Evolutionary conservation across 2,113 vertebrate species (phyloP).

Genomic region (Choloepus hoffmanni): DNA sequence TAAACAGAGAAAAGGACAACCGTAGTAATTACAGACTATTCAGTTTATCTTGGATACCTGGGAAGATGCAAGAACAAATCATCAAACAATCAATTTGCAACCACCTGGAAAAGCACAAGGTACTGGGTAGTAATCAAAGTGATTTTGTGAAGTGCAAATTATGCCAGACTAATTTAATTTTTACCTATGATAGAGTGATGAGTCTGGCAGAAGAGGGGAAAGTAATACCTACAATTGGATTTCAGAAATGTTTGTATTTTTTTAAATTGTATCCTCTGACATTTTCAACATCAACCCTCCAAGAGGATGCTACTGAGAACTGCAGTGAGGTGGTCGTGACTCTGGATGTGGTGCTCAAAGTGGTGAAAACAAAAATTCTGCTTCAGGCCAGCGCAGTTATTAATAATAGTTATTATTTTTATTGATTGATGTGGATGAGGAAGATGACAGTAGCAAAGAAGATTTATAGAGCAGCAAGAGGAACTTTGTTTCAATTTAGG

Average conservation of each 20-base stretch:
- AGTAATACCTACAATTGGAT: slow-evolving; percentile 54
- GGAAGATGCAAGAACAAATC: slow-evolving; percentile 70
- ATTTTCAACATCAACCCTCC: slow-evolving; percentile 9
- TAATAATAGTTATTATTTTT: slow-evolving; percentile 26
- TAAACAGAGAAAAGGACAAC: slow-evolving; percentile 53
- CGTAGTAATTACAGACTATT: slow-evolving; percentile 72
- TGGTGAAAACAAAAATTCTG: neutral
- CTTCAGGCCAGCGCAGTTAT: neutral
- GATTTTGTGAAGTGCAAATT: slow-evolving; percentile 72
- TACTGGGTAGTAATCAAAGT: slow-evolving; percentile 64
- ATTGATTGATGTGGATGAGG: neutral
- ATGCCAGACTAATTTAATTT: slow-evolving; percentile 74
- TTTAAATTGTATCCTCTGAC: neutral
- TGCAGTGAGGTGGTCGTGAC: neutral
- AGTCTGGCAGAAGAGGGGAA: slow-evolving; percentile 55
- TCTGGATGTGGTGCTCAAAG: neutral
- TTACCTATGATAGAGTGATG: slow-evolving; percentile 64
- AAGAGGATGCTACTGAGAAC: neutral
- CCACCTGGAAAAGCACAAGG: slow-evolving; percentile 59
- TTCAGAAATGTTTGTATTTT: slow-evolving; percentile 1
- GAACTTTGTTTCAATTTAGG: neutral
- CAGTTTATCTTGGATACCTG: slow-evolving; percentile 67
- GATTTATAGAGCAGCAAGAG: neutral
- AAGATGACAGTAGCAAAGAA: neutral
- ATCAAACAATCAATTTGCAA: slow-evolving; percentile 77